These are phyloP conservation scores for Nannospalax galili DNA, from an alignment of 2,113 vertebrate species.

Conservation along the genomic window DNA sequence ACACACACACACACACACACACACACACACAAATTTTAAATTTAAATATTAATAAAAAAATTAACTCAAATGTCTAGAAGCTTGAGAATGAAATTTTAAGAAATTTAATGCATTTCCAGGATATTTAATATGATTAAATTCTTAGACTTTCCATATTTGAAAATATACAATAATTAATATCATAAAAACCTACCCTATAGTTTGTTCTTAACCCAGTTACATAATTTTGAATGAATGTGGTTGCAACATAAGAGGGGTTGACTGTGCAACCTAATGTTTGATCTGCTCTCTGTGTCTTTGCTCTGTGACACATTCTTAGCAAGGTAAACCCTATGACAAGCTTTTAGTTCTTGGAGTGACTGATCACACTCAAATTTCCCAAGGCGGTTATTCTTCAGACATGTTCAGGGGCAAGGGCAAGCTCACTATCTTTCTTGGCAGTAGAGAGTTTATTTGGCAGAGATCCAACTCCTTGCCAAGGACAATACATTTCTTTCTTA, in stretches of 20 bases:
- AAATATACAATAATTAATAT: constrained; percentile 24
- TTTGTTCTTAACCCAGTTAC: neutral
- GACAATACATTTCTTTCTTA: constrained; percentile 32
- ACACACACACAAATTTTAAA: no score
- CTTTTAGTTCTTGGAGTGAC: constrained; percentile 5
- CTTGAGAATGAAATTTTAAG: no score
- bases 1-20: no score
- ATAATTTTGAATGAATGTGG: neutral
- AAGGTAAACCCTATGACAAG: neutral
- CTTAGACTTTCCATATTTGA: constrained; percentile 18
- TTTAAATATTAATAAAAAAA: no score
- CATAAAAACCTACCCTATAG: neutral
- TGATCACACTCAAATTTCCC: constrained; percentile 6
- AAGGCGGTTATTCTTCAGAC: constrained; percentile 4
- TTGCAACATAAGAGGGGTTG: neutral
- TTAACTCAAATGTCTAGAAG: no score
- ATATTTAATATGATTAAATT: constrained; percentile 18
- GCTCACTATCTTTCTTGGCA: constrained; percentile 26
- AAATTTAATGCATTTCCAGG: constrained; percentile 29
- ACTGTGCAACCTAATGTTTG: neutral
- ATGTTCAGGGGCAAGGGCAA: constrained; percentile 30
- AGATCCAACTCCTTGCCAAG: constrained; percentile 12
- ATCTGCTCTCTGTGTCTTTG: neutral
- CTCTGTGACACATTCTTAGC: neutral
- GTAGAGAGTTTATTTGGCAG: constrained; percentile 62